Evolutionary conservation across 2,888 invertebrate species (phyloP).

Genomic region (Actias luna): DNA sequence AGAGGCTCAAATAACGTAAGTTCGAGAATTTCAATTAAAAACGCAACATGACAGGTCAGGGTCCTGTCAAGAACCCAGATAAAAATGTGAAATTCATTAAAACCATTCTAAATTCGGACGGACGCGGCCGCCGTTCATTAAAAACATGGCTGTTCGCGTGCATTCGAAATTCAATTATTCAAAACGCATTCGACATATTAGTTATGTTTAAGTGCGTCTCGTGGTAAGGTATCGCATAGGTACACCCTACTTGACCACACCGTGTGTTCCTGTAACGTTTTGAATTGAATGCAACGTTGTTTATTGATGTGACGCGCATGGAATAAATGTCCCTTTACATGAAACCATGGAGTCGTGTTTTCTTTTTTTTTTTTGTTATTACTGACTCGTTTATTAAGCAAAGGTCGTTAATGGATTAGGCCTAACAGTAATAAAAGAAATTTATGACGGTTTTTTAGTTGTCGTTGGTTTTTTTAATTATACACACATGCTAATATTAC

Average conservation of each 20-base stretch:
- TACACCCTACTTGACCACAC: constrained; percentile 69
- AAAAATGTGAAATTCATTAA: neutral
- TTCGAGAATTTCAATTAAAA: no score
- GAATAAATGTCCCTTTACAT: constrained; percentile 54
- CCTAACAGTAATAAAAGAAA: constrained; percentile 8
- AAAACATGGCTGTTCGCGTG: constrained; percentile 21
- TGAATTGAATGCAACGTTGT: constrained; percentile 61
- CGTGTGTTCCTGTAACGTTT: constrained; percentile 54
- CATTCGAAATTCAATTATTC: constrained; percentile 46
- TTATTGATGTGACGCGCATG: constrained; percentile 49
- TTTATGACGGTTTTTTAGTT: neutral
- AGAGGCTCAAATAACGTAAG: no score
- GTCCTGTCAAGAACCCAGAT: neutral
- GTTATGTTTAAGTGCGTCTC: constrained; percentile 61
- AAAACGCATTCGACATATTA: constrained; percentile 52
- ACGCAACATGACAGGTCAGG: no score
- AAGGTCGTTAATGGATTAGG: constrained; percentile 10
- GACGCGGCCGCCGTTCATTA: constrained; percentile 9
- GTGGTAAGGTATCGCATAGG: constrained; percentile 47
- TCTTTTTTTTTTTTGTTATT: neutral
- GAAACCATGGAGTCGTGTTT: constrained; percentile 30
- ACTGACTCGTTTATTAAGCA: constrained; percentile 6
- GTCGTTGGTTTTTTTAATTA: neutral
- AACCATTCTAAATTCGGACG: constrained; percentile 10
- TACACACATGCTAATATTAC: neutral